Conservation (phyloP, 2,797 vertebrate species). For the Leptatherina wallacei region DNA sequence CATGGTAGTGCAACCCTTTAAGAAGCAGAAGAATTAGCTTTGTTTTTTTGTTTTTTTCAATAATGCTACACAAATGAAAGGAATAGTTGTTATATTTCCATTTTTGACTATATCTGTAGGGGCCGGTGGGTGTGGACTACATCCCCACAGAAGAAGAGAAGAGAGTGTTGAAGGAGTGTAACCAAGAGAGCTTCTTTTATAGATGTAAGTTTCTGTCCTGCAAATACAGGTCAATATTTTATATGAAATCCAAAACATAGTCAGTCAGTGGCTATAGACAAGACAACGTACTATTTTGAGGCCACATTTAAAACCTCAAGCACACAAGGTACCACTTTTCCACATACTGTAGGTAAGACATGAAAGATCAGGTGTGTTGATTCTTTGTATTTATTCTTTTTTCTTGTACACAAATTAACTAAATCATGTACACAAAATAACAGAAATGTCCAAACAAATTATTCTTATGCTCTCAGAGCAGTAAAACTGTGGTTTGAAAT, state of each 20-base stretch:
- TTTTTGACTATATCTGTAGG: slow-evolving; percentile 60
- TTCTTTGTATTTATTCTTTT: background rate
- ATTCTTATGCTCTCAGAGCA: background rate
- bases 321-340: background rate
- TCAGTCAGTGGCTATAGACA: background rate
- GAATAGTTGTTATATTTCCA: background rate
- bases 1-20: too few species aligned
- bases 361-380: background rate
- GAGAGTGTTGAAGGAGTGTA: slow-evolving; percentile 87
- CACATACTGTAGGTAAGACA: background rate
- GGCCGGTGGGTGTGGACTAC: slow-evolving; percentile 78
- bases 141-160: slow-evolving; percentile 90
- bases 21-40: too few species aligned
- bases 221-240: background rate
- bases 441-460: background rate
- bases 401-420: background rate
- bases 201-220: slow-evolving; percentile 73
- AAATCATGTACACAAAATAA: background rate
- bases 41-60: too few species aligned
- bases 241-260: background rate
- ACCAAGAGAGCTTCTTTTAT: slow-evolving; percentile 78
- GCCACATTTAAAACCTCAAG: background rate
- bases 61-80: too few species aligned
- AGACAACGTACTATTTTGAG: background rate
- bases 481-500: background rate